Percentiles rank a stretch among this genome's conserved stretches.
phyloP scores from a whole-genome alignment of 2,888 invertebrate species.

The Hirtodrosophila cameraria region DNA sequence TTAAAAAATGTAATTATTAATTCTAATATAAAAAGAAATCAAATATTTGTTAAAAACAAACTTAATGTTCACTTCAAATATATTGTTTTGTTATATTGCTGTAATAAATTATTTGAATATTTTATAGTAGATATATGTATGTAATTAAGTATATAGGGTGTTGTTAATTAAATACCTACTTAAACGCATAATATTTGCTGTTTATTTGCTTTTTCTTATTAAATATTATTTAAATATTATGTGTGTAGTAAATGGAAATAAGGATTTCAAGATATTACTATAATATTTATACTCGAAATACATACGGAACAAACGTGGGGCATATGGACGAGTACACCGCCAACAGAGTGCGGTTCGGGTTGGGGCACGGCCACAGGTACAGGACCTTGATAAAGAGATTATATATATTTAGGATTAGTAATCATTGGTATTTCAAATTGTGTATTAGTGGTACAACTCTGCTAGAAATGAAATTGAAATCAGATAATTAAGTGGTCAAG shows the following conservation, averaged over 20 bases:
- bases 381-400: conserved; percentile 79
- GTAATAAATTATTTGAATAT: conserved; percentile 54
- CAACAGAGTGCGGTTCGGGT: conserved; percentile 91
- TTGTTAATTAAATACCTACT: conserved; percentile 66
- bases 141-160: conserved; percentile 42
- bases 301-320: conserved; percentile 92
- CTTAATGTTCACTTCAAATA: conserved; percentile 47
- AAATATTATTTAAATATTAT: conserved; percentile 23
- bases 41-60: conserved; percentile 20
- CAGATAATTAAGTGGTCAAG: conserved; percentile 63
- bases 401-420: conserved; percentile 49
- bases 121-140: conserved; percentile 41
- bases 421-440: conserved; percentile 5
- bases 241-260: conserved; percentile 31
- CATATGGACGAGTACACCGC: conserved; percentile 95
- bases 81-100: conserved; percentile 48
- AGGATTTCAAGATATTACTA: too few species aligned
- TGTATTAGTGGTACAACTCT: conserved; percentile 36
- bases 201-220: conserved; percentile 15
- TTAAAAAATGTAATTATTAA: conserved; percentile 9
- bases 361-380: conserved; percentile 86
- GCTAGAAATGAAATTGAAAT: conserved; percentile 60
- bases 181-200: conserved; percentile 56
- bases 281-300: conserved; percentile 59
- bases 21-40: conserved; percentile 12